Evolutionary conservation across 2,888 invertebrate genomes (phyloP), one percentile per base, ranked within the genome.

Genomic region (Aelia acuminata): DNA sequence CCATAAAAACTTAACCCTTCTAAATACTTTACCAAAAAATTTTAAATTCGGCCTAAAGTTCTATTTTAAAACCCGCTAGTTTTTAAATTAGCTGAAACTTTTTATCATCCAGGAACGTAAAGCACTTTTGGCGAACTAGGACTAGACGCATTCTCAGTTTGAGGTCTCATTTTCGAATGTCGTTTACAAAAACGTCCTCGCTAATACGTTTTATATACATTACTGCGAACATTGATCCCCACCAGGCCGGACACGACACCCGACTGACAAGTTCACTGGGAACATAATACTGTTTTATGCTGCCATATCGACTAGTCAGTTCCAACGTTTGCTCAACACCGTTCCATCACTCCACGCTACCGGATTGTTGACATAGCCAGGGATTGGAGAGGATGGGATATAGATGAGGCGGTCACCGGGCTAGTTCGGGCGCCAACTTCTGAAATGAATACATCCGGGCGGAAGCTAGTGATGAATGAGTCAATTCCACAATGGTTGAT

Each of bases 401-500:
- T 31, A 15, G 63, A 31, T 18, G 63, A 35, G 18, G 31, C 2
- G 43, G 13, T 4, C 43, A 7, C 26, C 20, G 57, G 39, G 43
- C 13, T 39, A 1, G 18, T 15, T 11, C 13, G 80, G 80, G 43
- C n/a, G 80, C 80, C 80, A 80, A 80, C 43, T 39, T 80, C 22
- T 47, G 80, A 80, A 80, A 80, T 80, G 80, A 80, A n/a, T n/a
- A 80, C 43, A 80, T 80, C 80, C 80, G 80, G 80, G 43, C 80
- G 80, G 80, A 80, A 80, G 80, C 80, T 47, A 35, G 43, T 80
- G 80, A 80, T 80, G 43, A 80, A 47, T 80, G 80, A 80, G 80
- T 80, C 80, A 80, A 80, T 80, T 80, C 80, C 43, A 80, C 80
- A 80, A 80, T 80, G 80, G 80, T 39, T 35, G n/a, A 80, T 43